Evolutionary conservation across 2,113 vertebrate genomes (phyloP).

Genomic region (Holacanthus passer): DNA sequence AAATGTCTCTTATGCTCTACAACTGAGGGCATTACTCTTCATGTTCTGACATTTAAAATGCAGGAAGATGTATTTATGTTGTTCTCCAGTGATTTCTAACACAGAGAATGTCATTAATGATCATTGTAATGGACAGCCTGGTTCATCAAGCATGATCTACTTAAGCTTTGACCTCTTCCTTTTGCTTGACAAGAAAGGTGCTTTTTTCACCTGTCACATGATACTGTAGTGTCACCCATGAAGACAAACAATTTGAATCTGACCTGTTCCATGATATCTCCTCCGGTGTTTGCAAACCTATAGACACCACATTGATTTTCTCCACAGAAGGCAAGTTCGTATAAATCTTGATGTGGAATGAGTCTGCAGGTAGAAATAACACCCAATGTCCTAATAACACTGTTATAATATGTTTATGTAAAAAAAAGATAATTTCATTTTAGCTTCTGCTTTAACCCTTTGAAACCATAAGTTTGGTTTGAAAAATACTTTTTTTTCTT

Average conservation of each 20-base stretch:
- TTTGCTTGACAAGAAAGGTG: constrained; percentile 78
- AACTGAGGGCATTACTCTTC: no score
- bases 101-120: not conserved
- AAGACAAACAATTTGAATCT: not conserved
- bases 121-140: constrained; percentile 37
- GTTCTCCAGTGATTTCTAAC: not conserved
- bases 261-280: not conserved
- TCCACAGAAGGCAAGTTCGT: not conserved
- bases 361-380: not conserved
- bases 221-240: not conserved
- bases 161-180: constrained; percentile 80
- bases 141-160: constrained; percentile 83
- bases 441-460: no score
- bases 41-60: no score
- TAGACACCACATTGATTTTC: not conserved
- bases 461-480: no score
- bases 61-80: no score
- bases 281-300: not conserved
- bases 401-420: no score
- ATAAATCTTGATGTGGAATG: not conserved
- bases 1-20: no score
- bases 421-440: no score
- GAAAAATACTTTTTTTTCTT: no score
- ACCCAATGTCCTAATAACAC: not conserved
- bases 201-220: not conserved